Conservation (phyloP, 1,140 invertebrate genomes). For the Venustaconcha ellipsiformis region DNA sequence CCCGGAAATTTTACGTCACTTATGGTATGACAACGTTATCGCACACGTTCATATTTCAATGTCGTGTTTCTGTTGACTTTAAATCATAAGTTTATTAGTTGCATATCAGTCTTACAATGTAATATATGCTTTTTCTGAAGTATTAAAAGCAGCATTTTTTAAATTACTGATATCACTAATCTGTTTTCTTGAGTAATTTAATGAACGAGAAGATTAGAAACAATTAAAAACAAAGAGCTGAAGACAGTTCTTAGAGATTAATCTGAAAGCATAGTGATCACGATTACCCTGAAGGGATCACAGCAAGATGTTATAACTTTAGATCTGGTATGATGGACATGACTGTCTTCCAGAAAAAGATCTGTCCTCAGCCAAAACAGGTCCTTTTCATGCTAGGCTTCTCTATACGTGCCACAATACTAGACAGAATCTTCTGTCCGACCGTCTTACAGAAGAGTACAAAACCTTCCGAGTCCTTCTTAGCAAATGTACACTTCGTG, state of each 20-base stretch:
- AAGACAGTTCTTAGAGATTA: neutral
- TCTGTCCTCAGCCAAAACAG: constrained; percentile 69
- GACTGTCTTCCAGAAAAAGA: constrained; percentile 71
- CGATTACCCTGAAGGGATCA: constrained; percentile 62
- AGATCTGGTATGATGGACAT: constrained; percentile 71
- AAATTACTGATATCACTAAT: no score
- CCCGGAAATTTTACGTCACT: no score
- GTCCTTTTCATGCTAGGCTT: constrained; percentile 52
- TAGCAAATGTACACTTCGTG: constrained; percentile 70
- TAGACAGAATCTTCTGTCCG: constrained; percentile 68
- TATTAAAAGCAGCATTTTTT: no score
- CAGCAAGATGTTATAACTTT: constrained; percentile 65
- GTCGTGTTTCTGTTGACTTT: no score
- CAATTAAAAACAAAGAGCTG: no score
- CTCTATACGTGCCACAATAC: constrained; percentile 68
- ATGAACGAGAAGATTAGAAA: no score
- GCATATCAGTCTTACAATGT: no score
- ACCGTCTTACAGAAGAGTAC: constrained; percentile 69
- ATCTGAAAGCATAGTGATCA: constrained; percentile 71
- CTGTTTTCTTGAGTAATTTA: no score
- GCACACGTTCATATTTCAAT: no score
- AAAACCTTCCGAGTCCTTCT: constrained; percentile 71
- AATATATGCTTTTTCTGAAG: no score
- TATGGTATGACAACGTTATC: no score
- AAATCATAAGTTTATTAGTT: no score